These are phyloP conservation scores for Arctopsyche grandis DNA, from an alignment of 1,140 invertebrate species.

Conservation along the genomic window DNA sequence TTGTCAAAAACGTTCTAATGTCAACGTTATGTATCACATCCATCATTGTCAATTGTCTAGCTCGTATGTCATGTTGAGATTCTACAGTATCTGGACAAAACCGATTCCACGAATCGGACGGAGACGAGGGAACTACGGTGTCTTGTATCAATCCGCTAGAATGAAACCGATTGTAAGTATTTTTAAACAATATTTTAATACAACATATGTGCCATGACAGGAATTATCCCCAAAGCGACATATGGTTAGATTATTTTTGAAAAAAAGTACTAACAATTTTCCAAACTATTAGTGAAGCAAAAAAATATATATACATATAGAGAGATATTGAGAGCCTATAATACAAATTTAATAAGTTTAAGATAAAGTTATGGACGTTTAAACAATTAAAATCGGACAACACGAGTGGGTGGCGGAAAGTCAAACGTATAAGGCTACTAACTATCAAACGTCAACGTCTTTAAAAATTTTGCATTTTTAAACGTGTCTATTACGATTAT, in stretches of 20 bases:
- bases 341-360: too few relatives aligned
- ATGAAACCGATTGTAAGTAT: not conserved
- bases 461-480: too few relatives aligned
- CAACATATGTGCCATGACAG: too few relatives aligned
- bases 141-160: conserved; percentile 31
- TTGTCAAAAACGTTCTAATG: conserved; percentile 58
- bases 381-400: too few relatives aligned
- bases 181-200: not conserved
- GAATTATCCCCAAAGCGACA: too few relatives aligned
- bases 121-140: conserved; percentile 40
- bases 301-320: not conserved
- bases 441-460: too few relatives aligned
- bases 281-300: not conserved
- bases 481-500: too few relatives aligned
- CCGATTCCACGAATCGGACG: conserved; percentile 46
- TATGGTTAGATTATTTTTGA: too few relatives aligned
- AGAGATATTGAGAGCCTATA: too few relatives aligned
- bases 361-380: too few relatives aligned
- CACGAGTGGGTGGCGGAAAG: too few relatives aligned
- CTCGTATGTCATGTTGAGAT: conserved; percentile 58
- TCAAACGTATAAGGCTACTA: too few relatives aligned
- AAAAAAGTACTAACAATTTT: not conserved
- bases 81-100: conserved; percentile 43
- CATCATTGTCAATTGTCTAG: conserved; percentile 57
- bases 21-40: conserved; percentile 61